Conservation (phyloP, 1,140 invertebrate species). For the Procambarus clarkii region DNA sequence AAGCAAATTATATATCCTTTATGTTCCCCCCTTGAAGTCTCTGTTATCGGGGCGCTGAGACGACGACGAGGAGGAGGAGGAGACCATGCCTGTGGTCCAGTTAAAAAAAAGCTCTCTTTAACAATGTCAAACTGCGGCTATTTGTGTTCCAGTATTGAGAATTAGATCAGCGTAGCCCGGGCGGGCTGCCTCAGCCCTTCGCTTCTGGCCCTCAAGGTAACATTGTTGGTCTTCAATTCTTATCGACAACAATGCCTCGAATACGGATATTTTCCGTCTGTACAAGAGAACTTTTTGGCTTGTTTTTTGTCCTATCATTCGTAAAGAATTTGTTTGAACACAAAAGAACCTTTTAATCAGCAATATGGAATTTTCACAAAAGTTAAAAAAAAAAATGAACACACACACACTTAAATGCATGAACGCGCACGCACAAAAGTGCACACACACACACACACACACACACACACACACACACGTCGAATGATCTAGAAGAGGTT, state of each 20-base stretch:
- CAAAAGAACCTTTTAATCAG: neutral
- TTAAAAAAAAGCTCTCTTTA: no score
- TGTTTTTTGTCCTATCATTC: neutral
- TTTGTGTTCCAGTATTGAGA: constrained; percentile 31
- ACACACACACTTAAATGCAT: neutral
- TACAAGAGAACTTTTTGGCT: neutral
- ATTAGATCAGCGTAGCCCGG: constrained; percentile 23
- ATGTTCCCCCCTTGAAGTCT: neutral
- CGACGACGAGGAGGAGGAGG: neutral
- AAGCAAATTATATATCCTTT: neutral
- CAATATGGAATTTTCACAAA: neutral
- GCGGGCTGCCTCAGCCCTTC: no score
- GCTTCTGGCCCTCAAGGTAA: neutral
- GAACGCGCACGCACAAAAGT: no score
- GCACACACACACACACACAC: neutral
- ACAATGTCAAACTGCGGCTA: constrained; percentile 45
- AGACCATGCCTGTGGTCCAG: neutral
- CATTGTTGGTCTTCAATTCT: constrained; percentile 11
- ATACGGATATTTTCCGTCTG: constrained; percentile 10
- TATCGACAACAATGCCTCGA: constrained; percentile 22
- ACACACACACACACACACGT: no score
- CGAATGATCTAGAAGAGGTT: no score
- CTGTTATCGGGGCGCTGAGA: neutral
- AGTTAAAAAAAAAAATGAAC: neutral
- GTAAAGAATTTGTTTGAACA: neutral